A percentile compares a stretch with the other conserved stretches of the same genome.
phyloP scores from a whole-genome alignment of 2,113 vertebrate genomes.

The Cranoglanis bouderius region DNA sequence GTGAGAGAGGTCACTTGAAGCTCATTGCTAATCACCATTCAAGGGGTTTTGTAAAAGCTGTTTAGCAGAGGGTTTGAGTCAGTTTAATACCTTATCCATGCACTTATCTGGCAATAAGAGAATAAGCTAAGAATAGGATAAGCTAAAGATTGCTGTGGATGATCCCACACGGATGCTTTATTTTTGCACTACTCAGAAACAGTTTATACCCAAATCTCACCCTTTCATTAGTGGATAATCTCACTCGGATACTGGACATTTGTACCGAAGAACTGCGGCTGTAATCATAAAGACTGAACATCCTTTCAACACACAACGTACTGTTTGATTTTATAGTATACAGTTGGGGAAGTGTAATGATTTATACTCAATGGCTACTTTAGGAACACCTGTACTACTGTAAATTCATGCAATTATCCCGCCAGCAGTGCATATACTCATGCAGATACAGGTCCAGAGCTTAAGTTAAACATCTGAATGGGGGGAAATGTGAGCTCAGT shows the following conservation, averaged over 20 bases:
- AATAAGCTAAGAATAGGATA: neutral
- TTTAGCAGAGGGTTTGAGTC: neutral
- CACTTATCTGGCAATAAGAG: neutral
- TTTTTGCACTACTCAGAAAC: neutral
- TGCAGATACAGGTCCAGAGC: neutral
- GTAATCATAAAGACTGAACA: neutral
- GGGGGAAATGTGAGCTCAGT: neutral
- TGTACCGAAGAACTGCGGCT: neutral
- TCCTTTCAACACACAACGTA: neutral
- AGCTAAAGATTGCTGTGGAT: neutral
- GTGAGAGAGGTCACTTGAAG: neutral
- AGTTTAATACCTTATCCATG: neutral
- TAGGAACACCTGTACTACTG: neutral
- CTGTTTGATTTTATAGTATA: neutral
- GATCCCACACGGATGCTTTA: neutral
- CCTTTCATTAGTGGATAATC: neutral
- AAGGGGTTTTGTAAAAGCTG: neutral
- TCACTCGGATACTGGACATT: neutral
- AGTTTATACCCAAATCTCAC: neutral
- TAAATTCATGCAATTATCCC: neutral
- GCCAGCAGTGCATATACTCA: neutral
- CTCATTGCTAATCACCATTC: constrained; percentile 1
- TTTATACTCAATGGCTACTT: neutral
- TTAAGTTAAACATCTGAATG: neutral
- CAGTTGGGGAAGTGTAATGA: neutral